Evolutionary conservation across 2,113 vertebrate genomes (phyloP), one percentile per base, ranked within the genome.

Genomic region (Ceuthmochares aereus): DNA sequence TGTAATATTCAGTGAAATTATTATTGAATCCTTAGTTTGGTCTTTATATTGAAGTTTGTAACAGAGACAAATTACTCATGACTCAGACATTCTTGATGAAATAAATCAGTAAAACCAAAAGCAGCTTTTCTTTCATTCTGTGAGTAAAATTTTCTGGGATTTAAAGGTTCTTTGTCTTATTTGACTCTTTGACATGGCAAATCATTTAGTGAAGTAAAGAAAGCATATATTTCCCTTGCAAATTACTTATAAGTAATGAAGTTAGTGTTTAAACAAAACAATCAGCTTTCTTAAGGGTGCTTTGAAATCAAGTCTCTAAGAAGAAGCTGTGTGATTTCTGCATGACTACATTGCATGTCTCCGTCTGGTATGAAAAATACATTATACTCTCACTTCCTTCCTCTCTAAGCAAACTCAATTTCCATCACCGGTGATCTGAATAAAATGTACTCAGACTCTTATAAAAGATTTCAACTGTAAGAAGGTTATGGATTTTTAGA

Each of bases 91-190:
- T 96, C 73, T 78, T 87, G 72, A 79, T 94, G 49, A 93, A 96
- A 93, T 62, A 87, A 96, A 93, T 84, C 84, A 92, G 43, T 87
- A 94, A 89, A 92, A 74, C 88, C 96, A 95, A 40, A 77, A 83
- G 29, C 63, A 29, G 27, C 13, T 96, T 97, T 89, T 93, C 73
- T 97, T 95, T 87, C 66, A 45, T 89, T 97, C 84, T 85, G 36
- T 66, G 58, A 96, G 43, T 76, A 86, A 92, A 68, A 45, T 94
- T 47, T 89, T 94, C 58, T 92, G 36, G 49, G 75, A 91, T 97
- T 97, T 97, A 90, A 96, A 95, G 76, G 68, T 93, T 91, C 73
- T 96, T 97, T 95, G 94, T 96, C 82, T 96, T 95, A 82, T 79
- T 87, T 91, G 92, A 91, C 77, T 84, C 91, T 96, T 79, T 3